Base-by-base conservation (phyloP, 2,888 invertebrate genomes). In the Pocota personata region DNA sequence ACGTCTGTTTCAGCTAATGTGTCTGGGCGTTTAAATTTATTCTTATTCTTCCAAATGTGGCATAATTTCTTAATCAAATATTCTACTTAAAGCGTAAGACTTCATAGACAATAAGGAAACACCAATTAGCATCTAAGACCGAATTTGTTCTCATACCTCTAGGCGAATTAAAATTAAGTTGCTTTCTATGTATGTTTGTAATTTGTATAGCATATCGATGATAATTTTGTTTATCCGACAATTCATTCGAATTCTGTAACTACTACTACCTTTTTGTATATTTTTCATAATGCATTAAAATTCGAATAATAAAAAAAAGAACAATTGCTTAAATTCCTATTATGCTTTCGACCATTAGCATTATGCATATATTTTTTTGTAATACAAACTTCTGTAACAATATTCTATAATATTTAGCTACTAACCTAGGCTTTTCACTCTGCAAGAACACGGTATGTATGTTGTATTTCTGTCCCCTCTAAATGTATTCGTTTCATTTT, bases 371-470 rank as follows among this genome's bases (percentile, higher is more conserved):
- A 3, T 72, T n/a, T 21, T 46, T 24, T 14, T 21, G 12, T 16
- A 3, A 24, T 24, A 24, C 2, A 4, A 3, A 16, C 14, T 32
- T 30, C 30, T 14, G 21, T 62, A 72, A 52, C 72, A 27, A 55
- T 21, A 43, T n/a, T 52, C 37, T 40, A 24, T n/a, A 19, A 21
- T 64, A 55, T 46, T 24, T 66, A 75, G 57, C 35, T 66, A 75
- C 75, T 75, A 75, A 64, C 37, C 46, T 57, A 35, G 46, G 43
- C 57, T 58, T 46, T 52, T 62, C 52, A 50, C 40, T 52, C 14
- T 64, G 57, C 43, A 60, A 40, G 62, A 27, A 72, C 55, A 62
- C 32, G 73, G 78, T 83, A 78, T 75, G 78, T 83, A 78, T 73
- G 50, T 46, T 83, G 30, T 35, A 21, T 60, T 35, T 66, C 46